These are phyloP conservation scores for Pitangus sulphuratus DNA, from an alignment of 2,797 vertebrate genomes.

Conservation along the genomic window DNA sequence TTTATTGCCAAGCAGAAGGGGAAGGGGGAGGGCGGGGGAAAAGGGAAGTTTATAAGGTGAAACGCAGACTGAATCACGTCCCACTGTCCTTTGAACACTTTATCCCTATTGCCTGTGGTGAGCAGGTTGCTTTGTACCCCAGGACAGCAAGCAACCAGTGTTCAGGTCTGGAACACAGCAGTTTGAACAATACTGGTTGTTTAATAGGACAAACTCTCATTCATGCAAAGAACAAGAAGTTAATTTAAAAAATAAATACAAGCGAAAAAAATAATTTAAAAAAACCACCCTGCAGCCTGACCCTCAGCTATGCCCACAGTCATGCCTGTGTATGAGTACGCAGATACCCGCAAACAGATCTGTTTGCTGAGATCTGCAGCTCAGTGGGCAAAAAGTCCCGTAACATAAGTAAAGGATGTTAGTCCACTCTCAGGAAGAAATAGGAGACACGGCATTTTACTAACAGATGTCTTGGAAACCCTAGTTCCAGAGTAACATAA, in stretches of 20 bases:
- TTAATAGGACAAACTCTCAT: neutral
- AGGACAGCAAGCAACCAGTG: neutral
- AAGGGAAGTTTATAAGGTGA: constrained; percentile 52
- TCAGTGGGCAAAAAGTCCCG: neutral
- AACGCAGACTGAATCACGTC: constrained; percentile 19
- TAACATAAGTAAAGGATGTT: neutral
- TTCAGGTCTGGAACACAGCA: neutral
- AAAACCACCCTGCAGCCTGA: neutral
- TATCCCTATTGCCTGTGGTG: neutral
- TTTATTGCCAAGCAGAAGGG: constrained; percentile 11
- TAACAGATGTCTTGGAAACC: neutral
- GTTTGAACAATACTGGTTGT: neutral
- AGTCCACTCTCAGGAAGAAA: neutral
- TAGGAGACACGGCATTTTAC: neutral
- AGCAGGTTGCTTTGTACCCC: constrained; percentile 23
- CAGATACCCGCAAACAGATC: neutral
- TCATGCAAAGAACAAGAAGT: neutral
- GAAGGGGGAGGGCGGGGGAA: neutral
- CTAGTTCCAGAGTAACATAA: neutral
- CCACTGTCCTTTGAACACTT: constrained; percentile 33
- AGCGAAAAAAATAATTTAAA: neutral
- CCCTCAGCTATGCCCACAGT: neutral
- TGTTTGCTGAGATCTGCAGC: neutral
- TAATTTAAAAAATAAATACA: neutral
- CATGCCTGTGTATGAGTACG: neutral